Percentiles rank a stretch among this genome's conserved stretches.
phyloP scores from a whole-genome alignment of 2,113 vertebrate species.

The Bubo scandiacus region DNA sequence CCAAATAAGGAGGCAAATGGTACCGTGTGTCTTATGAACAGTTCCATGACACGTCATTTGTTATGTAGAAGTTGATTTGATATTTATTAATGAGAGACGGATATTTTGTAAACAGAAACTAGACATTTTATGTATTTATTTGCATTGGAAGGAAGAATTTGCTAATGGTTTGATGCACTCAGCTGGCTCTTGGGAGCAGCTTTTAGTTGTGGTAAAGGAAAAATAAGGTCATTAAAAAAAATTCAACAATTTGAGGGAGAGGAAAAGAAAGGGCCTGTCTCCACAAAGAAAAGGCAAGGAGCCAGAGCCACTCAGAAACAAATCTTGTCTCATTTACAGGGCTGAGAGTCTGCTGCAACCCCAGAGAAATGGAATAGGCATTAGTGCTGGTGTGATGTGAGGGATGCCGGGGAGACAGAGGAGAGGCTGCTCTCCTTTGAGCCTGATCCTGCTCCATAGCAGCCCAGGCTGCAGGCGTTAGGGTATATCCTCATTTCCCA shows the following conservation, averaged over 20 bases:
- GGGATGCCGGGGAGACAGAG: background rate
- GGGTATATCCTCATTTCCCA: background rate
- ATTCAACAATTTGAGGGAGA: background rate
- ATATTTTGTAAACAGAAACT: constrained; percentile 9
- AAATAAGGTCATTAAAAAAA: background rate
- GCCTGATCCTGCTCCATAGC: rapidly evolving
- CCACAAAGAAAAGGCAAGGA: background rate
- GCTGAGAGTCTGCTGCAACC: background rate
- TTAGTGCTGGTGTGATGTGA: background rate
- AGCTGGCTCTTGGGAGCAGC: constrained; percentile 29
- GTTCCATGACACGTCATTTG: background rate
- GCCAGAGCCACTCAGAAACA: background rate
- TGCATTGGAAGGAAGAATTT: background rate
- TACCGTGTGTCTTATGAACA: background rate
- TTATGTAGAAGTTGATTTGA: background rate
- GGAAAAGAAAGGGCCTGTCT: background rate
- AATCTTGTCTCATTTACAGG: background rate
- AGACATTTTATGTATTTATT: background rate
- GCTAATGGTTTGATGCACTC: constrained; percentile 63
- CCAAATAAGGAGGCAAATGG: background rate
- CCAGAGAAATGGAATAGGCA: background rate
- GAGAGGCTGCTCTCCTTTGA: background rate
- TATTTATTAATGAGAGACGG: background rate
- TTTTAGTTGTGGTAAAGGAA: background rate
- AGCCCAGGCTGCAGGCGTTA: background rate